Base-by-base conservation (phyloP, 2,113 vertebrate species). In the Penelope pileata region DNA sequence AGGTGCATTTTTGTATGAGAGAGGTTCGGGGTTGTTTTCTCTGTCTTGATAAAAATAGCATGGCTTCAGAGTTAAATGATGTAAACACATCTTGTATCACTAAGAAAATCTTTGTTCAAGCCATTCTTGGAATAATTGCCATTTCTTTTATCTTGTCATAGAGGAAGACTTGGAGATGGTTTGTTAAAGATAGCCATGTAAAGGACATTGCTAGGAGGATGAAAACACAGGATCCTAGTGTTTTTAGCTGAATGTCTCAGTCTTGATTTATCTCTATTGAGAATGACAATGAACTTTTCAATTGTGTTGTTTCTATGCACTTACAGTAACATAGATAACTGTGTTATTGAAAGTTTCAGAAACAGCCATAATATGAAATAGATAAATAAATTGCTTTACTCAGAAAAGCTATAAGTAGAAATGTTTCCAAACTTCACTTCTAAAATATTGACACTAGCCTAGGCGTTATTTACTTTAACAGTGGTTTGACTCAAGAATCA, bases 341-440 rank as follows among this genome's bases (percentile, higher is more conserved):
- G 12, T 62, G 34, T 43, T 16, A n/a, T 10, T 17, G 63, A 15
- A 96, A 93, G 77, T 96, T 95, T 91, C 75, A 95, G 48, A 67
- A 87, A 29, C 10, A 74, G 60, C 72, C 51, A 16, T 70, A 36
- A 54, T 26, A 26, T 3, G 24, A 73, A 79, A 69, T 17, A 15
- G 19, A 12, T n/a, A 42, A 36, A 17, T 56, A 58, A 69, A 50
- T 62, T 78, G 13, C 36, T 86, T 72, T 76, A 76, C 15, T 77
- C 23, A 74, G 23, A 87, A 79, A 83, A 69, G 6, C 23, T 58
- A 19, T 38, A 59, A 87, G 15, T 54, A 50, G 42, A 51, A 95
- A 80, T 34, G 7, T 90, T 48, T 89, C 42, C 67, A 17, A 80
- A 86, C 42, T 93, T 64, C 93, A 16, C 17, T 90, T 48, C 93